These are phyloP conservation scores for Diarsia dahlii DNA, from an alignment of 2,888 invertebrate genomes.

Conservation along the genomic window DNA sequence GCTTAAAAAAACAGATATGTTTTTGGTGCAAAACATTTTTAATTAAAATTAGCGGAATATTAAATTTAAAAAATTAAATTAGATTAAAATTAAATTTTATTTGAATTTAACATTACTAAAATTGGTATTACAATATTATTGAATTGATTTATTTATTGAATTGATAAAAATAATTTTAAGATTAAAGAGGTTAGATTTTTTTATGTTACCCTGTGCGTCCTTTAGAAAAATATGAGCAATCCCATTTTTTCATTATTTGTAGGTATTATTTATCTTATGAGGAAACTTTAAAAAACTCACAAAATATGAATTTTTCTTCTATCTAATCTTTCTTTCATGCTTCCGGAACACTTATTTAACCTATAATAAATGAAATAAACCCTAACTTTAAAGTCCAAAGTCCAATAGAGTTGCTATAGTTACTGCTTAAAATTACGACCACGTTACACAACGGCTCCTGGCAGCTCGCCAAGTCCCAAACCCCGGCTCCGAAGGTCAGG, in stretches of 20 bases:
- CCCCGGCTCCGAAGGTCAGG: conserved; percentile 18
- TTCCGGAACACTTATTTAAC: not conserved
- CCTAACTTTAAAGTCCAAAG: not conserved
- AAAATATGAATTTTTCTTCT: too few relatives aligned
- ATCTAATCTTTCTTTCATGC: too few relatives aligned
- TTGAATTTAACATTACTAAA: too few relatives aligned
- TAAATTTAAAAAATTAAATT: too few relatives aligned
- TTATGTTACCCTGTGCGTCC: not conserved
- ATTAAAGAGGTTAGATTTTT: too few relatives aligned
- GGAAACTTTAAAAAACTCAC: not conserved
- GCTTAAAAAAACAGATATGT: too few relatives aligned
- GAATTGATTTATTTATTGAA: too few relatives aligned
- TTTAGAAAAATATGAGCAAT: not conserved
- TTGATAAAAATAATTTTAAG: too few relatives aligned
- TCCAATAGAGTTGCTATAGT: not conserved
- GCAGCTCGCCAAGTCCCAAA: conserved; percentile 16
- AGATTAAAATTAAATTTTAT: too few relatives aligned
- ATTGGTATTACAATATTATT: too few relatives aligned
- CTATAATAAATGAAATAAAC: not conserved
- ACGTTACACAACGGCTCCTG: conserved; percentile 7
- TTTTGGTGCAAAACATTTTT: too few relatives aligned
- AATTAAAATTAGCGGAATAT: too few relatives aligned
- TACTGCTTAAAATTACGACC: not conserved
- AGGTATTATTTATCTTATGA: not conserved
- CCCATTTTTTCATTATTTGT: not conserved